Conservation (phyloP, 23 tunicate species). For the Botrylloides violaceus region DNA sequence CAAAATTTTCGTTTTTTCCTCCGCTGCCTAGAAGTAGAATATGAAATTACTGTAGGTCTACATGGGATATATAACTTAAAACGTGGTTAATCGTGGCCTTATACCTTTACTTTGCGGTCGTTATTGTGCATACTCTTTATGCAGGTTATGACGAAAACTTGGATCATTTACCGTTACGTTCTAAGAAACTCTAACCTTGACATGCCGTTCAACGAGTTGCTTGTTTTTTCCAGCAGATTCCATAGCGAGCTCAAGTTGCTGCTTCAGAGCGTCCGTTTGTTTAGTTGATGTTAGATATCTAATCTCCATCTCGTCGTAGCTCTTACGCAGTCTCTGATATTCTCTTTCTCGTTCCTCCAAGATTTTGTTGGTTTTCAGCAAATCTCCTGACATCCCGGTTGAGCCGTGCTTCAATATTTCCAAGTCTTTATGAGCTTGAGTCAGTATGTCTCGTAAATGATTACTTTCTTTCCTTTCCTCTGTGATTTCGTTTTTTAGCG, state of each 20-base stretch:
- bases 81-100: background rate
- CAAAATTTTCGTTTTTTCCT: slow-evolving; percentile 33
- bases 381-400: slow-evolving; percentile 33
- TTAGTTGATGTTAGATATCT: slow-evolving; percentile 12
- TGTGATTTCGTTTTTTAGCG: slow-evolving; percentile 39
- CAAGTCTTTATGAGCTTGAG: slow-evolving; percentile 55
- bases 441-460: slow-evolving; percentile 43
- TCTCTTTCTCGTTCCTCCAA: slow-evolving; percentile 35
- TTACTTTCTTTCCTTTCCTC: slow-evolving; percentile 42
- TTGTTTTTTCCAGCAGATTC: slow-evolving; percentile 1
- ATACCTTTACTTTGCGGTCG: too few relatives aligned
- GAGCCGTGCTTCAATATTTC: slow-evolving; percentile 46
- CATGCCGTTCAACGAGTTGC: background rate
- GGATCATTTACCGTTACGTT: too few relatives aligned
- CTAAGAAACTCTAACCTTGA: slow-evolving; percentile 10
- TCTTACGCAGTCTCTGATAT: slow-evolving; percentile 12
- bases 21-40: too few relatives aligned
- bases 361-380: slow-evolving; percentile 20
- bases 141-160: too few relatives aligned
- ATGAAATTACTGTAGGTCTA: too few relatives aligned
- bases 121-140: too few relatives aligned
- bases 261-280: slow-evolving; percentile 28
- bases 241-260: slow-evolving; percentile 18
- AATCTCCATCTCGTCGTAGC: slow-evolving; percentile 26
- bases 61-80: too few relatives aligned